Percentiles rank a stretch among this genome's conserved stretches.
Conservation (phyloP, 2,113 vertebrate genomes). For the Chaenocephalus aceratus region DNA sequence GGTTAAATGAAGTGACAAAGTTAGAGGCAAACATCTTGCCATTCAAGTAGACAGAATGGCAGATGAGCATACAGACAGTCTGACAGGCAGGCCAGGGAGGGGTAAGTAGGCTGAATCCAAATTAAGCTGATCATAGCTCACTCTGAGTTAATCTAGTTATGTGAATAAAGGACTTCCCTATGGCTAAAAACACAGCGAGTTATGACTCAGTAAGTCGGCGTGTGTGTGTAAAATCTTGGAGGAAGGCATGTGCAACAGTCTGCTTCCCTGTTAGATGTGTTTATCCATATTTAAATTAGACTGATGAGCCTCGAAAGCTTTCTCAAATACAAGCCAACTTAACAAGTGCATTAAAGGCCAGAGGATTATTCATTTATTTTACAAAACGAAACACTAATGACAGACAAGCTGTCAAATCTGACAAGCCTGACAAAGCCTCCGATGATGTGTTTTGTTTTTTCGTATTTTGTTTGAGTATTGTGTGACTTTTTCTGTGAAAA, state of each 20-base stretch:
- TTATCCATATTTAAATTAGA: conserved; percentile 50
- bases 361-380: conserved; percentile 38
- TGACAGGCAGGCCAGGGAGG: conserved; percentile 43
- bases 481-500: not conserved
- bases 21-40: conserved; percentile 12
- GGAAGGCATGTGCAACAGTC: conserved; percentile 24
- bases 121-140: conserved; percentile 78
- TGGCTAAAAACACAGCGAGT: conserved; percentile 74
- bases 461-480: not conserved
- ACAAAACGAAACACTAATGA: conserved; percentile 42
- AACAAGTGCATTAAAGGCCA: conserved; percentile 28
- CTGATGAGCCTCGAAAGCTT: conserved; percentile 52
- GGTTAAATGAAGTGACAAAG: conserved; percentile 30
- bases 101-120: conserved; percentile 74
- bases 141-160: conserved; percentile 80
- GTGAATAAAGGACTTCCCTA: conserved; percentile 78
- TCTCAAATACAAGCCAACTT: conserved; percentile 16
- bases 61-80: conserved; percentile 27
- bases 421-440: conserved; percentile 24
- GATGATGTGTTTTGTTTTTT: conserved; percentile 26
- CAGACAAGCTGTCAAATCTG: conserved; percentile 51
- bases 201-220: conserved; percentile 53
- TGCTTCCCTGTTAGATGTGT: conserved; percentile 33
- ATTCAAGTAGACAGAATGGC: conserved; percentile 51
- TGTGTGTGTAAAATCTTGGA: conserved; percentile 14